Evolutionary conservation across 2,797 vertebrate genomes (phyloP).

Genomic region (Hephaestus fuliginosus): DNA sequence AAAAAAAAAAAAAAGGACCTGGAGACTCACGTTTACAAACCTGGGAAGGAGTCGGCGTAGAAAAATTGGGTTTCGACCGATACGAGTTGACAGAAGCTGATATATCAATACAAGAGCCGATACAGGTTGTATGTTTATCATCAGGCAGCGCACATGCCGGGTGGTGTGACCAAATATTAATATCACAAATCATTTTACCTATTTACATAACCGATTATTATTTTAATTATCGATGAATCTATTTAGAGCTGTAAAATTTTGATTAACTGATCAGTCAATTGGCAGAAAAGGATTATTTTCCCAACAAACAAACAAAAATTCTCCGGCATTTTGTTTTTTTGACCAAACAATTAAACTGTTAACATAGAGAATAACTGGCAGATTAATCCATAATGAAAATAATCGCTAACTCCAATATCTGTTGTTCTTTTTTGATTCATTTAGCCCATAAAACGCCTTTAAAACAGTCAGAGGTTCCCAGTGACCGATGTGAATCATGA

Average conservation of each 20-base stretch:
- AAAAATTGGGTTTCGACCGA: not conserved
- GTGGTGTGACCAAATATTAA: not conserved
- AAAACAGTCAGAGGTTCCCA: too few species aligned
- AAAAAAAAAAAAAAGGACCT: slow-evolving; percentile 3
- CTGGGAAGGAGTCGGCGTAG: slow-evolving; percentile 31
- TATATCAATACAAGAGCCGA: too few species aligned
- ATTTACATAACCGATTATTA: not conserved
- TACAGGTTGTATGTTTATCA: not conserved
- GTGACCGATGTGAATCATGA: too few species aligned
- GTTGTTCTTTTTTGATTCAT: too few species aligned
- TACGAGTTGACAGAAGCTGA: too few species aligned
- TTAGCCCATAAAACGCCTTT: too few species aligned
- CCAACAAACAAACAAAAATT: not conserved
- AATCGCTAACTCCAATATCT: too few species aligned
- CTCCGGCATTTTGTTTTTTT: too few species aligned
- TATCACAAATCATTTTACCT: not conserved
- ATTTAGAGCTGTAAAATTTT: not conserved
- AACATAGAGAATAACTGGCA: too few species aligned
- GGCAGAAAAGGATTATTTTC: not conserved
- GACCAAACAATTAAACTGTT: too few species aligned
- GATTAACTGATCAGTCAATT: not conserved
- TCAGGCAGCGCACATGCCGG: not conserved
- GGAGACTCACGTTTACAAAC: slow-evolving; percentile 60
- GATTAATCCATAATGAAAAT: too few species aligned
- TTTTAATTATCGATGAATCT: not conserved